Evolutionary conservation across 2,888 invertebrate species (phyloP).

Genomic region (Monopis laevigella): DNA sequence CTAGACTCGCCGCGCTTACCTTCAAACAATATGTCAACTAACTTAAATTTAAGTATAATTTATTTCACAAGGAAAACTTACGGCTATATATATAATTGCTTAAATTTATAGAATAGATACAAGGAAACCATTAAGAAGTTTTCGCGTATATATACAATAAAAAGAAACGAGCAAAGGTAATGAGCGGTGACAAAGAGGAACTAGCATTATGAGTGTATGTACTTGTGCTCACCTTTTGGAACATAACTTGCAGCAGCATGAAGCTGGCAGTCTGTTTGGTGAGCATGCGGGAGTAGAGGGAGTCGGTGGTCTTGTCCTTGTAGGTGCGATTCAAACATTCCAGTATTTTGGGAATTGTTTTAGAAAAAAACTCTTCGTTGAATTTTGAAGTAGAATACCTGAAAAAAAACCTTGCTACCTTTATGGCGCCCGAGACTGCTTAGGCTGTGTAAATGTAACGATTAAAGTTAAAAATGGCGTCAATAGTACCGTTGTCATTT

Average conservation of each 20-base stretch:
- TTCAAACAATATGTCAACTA: constrained; percentile 15
- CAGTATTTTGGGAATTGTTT: constrained; percentile 24
- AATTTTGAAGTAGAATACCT: constrained; percentile 29
- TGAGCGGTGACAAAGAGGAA: neutral
- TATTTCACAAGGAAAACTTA: too few relatives aligned
- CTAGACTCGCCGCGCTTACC: constrained; percentile 25
- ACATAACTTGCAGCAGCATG: constrained; percentile 27
- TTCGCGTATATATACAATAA: too few relatives aligned
- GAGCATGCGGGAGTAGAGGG: constrained; percentile 23
- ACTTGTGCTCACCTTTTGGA: constrained; percentile 41
- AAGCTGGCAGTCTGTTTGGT: constrained; percentile 26
- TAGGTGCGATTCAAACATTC: constrained; percentile 20
- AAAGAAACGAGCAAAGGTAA: too few relatives aligned
- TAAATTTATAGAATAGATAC: neutral
- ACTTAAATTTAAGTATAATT: too few relatives aligned
- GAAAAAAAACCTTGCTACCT: constrained; percentile 1
- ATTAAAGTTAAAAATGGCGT: too few relatives aligned
- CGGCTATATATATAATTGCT: too few relatives aligned
- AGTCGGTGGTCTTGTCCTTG: constrained; percentile 19
- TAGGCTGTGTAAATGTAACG: too few relatives aligned
- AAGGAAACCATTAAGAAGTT: too few relatives aligned
- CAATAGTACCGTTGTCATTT: too few relatives aligned
- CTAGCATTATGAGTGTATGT: too few relatives aligned
- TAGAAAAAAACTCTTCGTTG: constrained; percentile 33
- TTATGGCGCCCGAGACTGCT: too few relatives aligned